Conservation (phyloP, 2,113 vertebrate genomes). For the Nothobranchius kuhntae region DNA sequence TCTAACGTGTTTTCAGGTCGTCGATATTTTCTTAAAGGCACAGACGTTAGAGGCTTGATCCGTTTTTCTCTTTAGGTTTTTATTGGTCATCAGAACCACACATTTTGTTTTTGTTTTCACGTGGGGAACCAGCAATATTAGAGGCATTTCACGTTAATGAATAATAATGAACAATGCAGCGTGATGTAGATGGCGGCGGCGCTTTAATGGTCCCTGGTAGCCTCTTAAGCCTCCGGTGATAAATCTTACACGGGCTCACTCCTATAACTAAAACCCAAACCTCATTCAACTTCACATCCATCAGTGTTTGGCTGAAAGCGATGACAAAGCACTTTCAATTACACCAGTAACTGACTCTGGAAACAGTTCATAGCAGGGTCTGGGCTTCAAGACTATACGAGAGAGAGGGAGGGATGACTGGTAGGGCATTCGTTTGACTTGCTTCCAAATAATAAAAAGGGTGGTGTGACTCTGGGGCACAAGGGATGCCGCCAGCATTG, state of each 20-base stretch:
- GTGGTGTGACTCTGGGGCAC: constrained; percentile 71
- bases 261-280: constrained; percentile 91
- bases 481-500: constrained; percentile 68
- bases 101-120: constrained; percentile 28
- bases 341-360: constrained; percentile 83
- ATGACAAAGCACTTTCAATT: constrained; percentile 90
- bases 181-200: constrained; percentile 74
- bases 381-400: constrained; percentile 49
- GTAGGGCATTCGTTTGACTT: constrained; percentile 77
- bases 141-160: constrained; percentile 75
- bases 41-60: neutral
- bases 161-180: constrained; percentile 80
- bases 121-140: constrained; percentile 65
- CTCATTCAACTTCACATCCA: constrained; percentile 91
- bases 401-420: constrained; percentile 59
- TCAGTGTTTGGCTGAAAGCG: constrained; percentile 89
- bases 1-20: too few species aligned
- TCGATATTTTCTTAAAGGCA: too few species aligned
- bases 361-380: constrained; percentile 84
- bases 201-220: constrained; percentile 84
- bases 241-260: constrained; percentile 85
- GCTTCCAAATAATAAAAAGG: constrained; percentile 78
- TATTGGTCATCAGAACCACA: constrained; percentile 31
- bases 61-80: constrained; percentile 14
- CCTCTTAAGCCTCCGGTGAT: constrained; percentile 83